phyloP scores from a whole-genome alignment of 2,888 invertebrate genomes.

The Capitulum mitella region DNA sequence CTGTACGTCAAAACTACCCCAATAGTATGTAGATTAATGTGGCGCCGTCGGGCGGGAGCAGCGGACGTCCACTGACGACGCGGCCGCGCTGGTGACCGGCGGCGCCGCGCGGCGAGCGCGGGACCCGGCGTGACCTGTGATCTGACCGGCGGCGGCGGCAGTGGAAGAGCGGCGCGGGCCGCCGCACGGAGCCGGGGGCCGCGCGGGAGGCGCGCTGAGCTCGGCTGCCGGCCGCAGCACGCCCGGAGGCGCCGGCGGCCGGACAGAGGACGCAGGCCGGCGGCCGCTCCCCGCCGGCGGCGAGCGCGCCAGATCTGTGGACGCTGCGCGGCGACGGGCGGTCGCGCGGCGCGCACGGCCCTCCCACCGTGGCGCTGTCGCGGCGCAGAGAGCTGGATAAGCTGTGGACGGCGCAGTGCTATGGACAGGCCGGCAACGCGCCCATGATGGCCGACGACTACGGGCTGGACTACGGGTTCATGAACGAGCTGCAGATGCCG shows the following conservation, averaged over 20 bases:
- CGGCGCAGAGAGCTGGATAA: not conserved
- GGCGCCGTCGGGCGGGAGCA: not conserved
- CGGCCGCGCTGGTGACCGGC: too few species aligned
- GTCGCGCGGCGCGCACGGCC: not conserved
- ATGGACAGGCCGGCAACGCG: not conserved
- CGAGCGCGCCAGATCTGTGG: not conserved
- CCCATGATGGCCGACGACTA: constrained; percentile 17
- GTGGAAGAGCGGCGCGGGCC: not conserved
- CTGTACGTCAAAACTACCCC: constrained; percentile 21
- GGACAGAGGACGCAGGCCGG: too few species aligned
- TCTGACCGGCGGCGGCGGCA: not conserved
- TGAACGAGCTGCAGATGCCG: constrained; percentile 25
- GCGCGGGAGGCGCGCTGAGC: too few species aligned
- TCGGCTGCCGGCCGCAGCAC: too few species aligned
- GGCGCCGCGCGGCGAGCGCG: too few species aligned
- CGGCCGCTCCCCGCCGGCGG: too few species aligned
- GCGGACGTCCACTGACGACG: not conserved
- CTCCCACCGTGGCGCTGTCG: not conserved
- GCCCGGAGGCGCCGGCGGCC: too few species aligned
- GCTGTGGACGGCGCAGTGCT: not conserved
- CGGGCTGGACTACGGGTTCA: constrained; percentile 16
- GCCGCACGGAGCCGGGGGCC: not conserved
- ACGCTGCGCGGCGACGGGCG: not conserved
- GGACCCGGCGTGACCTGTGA: too few species aligned
- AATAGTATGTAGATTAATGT: constrained; percentile 21